Conservation (phyloP, 2,888 invertebrate species). For the Plagodis pulveraria region DNA sequence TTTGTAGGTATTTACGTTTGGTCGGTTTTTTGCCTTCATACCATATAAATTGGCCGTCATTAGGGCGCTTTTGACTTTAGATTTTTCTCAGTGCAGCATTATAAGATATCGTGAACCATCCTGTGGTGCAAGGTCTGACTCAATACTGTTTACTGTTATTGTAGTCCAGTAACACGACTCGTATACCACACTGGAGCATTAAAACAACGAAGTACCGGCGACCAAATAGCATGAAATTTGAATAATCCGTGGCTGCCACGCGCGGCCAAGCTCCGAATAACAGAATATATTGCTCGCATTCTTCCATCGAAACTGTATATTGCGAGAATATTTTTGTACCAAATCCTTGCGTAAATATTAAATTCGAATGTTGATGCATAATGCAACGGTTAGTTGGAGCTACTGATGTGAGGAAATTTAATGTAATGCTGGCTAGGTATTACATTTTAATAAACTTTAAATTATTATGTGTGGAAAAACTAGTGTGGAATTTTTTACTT, state of each 20-base stretch:
- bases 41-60: too few species aligned
- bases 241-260: constrained; percentile 54
- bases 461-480: too few species aligned
- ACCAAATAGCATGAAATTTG: constrained; percentile 63
- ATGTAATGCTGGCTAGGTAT: too few species aligned
- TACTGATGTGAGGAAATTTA: too few species aligned
- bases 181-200: constrained; percentile 42
- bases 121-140: too few species aligned
- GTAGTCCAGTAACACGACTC: constrained; percentile 23
- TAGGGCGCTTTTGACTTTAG: too few species aligned
- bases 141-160: constrained; percentile 1
- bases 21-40: too few species aligned
- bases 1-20: too few species aligned
- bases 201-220: constrained; percentile 48
- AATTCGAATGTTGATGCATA: neutral
- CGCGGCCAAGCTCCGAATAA: constrained; percentile 44
- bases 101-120: too few species aligned
- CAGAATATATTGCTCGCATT: constrained; percentile 41
- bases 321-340: constrained; percentile 14
- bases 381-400: neutral
- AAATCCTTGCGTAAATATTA: constrained; percentile 4
- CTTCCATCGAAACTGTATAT: constrained; percentile 24
- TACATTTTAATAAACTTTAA: too few species aligned
- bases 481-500: too few species aligned
- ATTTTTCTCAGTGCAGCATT: too few species aligned